Base-by-base conservation (phyloP, 2,888 invertebrate genomes). In the Parascotia fuliginaria region DNA sequence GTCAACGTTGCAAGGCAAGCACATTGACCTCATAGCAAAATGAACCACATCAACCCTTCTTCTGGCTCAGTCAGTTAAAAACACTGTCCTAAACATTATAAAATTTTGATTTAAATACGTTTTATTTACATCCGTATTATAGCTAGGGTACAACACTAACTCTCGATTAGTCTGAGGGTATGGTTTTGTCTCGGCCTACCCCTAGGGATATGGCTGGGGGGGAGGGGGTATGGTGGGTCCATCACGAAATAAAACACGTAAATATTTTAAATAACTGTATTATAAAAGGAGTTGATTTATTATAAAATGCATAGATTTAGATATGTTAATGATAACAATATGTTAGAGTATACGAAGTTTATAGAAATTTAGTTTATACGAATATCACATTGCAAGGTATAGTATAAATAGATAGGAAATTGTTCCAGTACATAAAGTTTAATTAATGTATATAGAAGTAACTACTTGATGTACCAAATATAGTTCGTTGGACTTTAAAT, bases 331-430 rank as follows among this genome's bases (percentile, higher is more conserved):
- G 57, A 65, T 67, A 72, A 76, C 69, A 76, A 73, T 78, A 77
- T 74, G 70, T 68, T 73, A 73, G 60, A 77, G 63, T 68, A 65
- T 65, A 64, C 59, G 68, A 74, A 65, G 65, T 64, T 16, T 45
- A 60, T 50, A 63, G 65, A 75, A 67, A 68, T 63, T 69, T 70
- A 58, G 75, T 64, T 74, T 70, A 74, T 61, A 70, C 64, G 60
- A 74, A 75, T 83, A 83, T 83, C 83, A 83, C 83, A 83, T 73
- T 78, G 70, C 65, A 67, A 70, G 66, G 61, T 65, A 64, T 50
- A 57, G 50, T 52, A 43, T 12, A 42, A 33, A 27, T 38, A 42
- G 33, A 60, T 48, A 59, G 60, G 45, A 57, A 70, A 55, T 65
- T 76, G 65, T 64, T 65, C 72, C 74, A 77, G 71, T 67, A 69